These are phyloP conservation scores for Echiichthys vipera DNA, from an alignment of 2,797 vertebrate genomes.

Conservation along the genomic window DNA sequence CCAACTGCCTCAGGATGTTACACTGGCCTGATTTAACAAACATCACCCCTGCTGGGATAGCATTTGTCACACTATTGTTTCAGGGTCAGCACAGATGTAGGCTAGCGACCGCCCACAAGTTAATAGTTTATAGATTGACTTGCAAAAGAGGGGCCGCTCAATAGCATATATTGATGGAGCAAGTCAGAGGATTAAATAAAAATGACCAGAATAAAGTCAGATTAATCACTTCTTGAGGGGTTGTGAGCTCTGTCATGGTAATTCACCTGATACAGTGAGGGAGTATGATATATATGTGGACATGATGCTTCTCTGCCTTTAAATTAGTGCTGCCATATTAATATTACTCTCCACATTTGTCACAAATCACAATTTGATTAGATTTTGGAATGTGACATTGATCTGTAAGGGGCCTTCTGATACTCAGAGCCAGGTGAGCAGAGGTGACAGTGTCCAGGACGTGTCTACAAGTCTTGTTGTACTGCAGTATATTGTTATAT, in stretches of 20 bases:
- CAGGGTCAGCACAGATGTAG: conserved; percentile 50
- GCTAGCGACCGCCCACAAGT: conserved; percentile 3
- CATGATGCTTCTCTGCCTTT: not conserved
- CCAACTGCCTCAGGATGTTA: conserved; percentile 43
- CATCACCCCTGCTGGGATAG: conserved; percentile 27
- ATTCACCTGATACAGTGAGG: not conserved
- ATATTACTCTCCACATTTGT: not conserved
- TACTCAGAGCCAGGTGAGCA: not conserved
- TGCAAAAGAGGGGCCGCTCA: not conserved
- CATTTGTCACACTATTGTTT: conserved; percentile 44
- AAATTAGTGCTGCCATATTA: not conserved
- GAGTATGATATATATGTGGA: not conserved
- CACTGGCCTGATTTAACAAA: conserved; percentile 63
- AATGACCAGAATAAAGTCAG: not conserved
- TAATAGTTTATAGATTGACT: conserved; percentile 54
- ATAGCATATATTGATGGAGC: not conserved
- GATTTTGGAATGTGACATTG: not conserved
- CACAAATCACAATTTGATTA: not conserved
- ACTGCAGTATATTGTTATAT: not conserved
- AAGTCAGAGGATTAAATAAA: not conserved
- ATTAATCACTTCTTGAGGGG: not conserved
- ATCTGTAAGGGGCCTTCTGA: not conserved
- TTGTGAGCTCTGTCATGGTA: not conserved
- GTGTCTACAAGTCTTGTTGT: not conserved
- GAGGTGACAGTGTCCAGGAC: not conserved